Percentiles rank a stretch among this genome's conserved stretches.
These are phyloP conservation scores for Tribolium castaneum DNA, from an alignment of 1,140 invertebrate genomes.

Conservation along the genomic window DNA sequence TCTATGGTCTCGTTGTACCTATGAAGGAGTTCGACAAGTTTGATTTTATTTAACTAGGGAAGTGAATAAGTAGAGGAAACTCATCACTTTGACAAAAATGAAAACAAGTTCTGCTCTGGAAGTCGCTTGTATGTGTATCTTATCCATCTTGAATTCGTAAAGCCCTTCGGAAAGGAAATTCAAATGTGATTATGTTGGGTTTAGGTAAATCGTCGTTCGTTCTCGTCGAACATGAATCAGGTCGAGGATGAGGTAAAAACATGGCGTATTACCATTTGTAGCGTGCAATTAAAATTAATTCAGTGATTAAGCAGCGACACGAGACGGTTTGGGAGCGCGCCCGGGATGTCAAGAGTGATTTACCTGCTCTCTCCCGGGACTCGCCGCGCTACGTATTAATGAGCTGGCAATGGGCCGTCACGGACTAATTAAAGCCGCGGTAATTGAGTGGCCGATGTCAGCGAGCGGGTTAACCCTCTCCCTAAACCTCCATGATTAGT, in stretches of 20 bases:
- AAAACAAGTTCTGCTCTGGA: too few relatives aligned
- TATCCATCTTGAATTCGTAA: neutral
- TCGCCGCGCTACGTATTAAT: conserved; percentile 57
- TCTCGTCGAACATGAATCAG: conserved; percentile 44
- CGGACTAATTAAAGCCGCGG: conserved; percentile 61
- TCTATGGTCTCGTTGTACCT: too few relatives aligned
- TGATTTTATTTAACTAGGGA: too few relatives aligned
- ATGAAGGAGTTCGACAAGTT: too few relatives aligned
- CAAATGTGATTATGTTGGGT: neutral
- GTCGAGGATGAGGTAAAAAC: conserved; percentile 45
- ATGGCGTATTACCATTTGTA: conserved; percentile 52
- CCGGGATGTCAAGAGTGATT: conserved; percentile 58
- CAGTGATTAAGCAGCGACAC: conserved; percentile 57
- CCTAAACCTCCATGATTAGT: conserved; percentile 59
- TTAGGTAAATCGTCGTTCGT: conserved; percentile 7
- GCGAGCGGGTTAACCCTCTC: conserved; percentile 59
- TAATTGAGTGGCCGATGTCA: conserved; percentile 63
- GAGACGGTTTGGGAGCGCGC: conserved; percentile 49
- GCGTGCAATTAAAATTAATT: conserved; percentile 60
- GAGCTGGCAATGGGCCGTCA: conserved; percentile 63
- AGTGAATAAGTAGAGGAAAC: too few relatives aligned
- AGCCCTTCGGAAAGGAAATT: neutral
- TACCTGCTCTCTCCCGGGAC: conserved; percentile 58
- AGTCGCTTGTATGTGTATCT: neutral
- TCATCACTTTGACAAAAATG: too few relatives aligned